A percentile compares a stretch with the other conserved stretches of the same genome.
phyloP scores from a whole-genome alignment of 2,888 invertebrate genomes.

The Octodonta nipae region DNA sequence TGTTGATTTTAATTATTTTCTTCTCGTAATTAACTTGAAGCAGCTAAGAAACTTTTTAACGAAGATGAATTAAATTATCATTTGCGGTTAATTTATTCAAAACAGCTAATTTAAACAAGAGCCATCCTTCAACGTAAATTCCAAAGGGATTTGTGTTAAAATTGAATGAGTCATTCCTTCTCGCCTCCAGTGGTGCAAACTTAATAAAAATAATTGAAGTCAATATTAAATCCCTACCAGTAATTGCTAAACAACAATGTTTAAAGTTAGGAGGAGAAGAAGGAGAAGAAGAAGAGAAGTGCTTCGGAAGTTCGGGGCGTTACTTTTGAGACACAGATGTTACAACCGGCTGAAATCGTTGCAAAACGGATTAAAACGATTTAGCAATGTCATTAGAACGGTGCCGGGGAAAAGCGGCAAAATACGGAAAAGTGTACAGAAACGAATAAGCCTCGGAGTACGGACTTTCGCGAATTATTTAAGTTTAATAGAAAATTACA shows the following conservation, averaged over 20 bases:
- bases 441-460: conserved; percentile 1
- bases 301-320: too few species aligned
- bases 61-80: too few species aligned
- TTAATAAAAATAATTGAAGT: too few species aligned
- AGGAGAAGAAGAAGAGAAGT: conserved; percentile 9
- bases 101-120: too few species aligned
- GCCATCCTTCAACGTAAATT: too few species aligned
- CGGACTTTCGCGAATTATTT: conserved; percentile 8
- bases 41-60: too few species aligned
- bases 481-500: conserved; percentile 7
- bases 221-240: conserved; percentile 10
- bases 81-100: too few species aligned
- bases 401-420: conserved; percentile 4
- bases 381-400: conserved; percentile 18
- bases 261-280: conserved; percentile 8
- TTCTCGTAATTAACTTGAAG: too few species aligned
- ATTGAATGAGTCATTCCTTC: too few species aligned
- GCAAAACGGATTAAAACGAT: conserved; percentile 20
- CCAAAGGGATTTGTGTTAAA: too few species aligned
- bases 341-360: conserved; percentile 12
- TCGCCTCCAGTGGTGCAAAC: too few species aligned
- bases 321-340: conserved; percentile 17
- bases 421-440: conserved; percentile 6
- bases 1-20: too few species aligned
- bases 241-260: conserved; percentile 17